Evolutionary conservation across 2,797 vertebrate genomes (phyloP), one percentile per base, ranked within the genome.

Genomic region (Oceanodroma leucorhoa): DNA sequence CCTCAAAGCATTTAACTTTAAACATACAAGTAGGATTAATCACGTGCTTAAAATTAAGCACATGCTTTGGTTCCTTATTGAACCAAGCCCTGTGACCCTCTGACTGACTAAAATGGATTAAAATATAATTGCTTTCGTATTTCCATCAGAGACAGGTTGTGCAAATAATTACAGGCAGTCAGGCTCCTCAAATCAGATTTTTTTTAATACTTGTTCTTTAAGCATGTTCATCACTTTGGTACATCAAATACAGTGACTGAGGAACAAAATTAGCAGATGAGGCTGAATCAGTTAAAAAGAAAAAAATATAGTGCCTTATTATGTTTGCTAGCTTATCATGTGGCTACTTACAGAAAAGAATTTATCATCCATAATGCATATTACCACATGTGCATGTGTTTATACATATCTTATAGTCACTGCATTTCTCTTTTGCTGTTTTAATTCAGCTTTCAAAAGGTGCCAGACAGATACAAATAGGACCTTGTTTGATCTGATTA

Each of bases 401-500:
- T 83, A 86, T 69, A 67, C 3, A 2, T 54, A 87, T 54, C 27
- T 83, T 80, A 67, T 3, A 93, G 61, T 43, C 57, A 48, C 27
- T 85, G 38, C 21, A 76, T 51, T 83, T 91, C 61, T 77, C 41
- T 87, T 86, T 12, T 34, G 20, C 30, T 82, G 23, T 55, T 93
- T 88, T 80, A 78, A 90, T 91, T 90, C 76, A 9, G 11, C 82
- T 91, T 95, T 85, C 69, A 67, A 88, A 90, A 89, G 0, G 0
- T 46, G 48, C 45, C 83, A 94, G 83, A 83, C 58, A 95, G 71
- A 97, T 87, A 96, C 58, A 97, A 95, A 95, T 30, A 84, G 50
- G 32, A 79, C 78, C 34, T 89, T 94, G 81, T 93, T 95, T 90
- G 84, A 94, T 96, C 92, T 95, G 87, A 96, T 96, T 89, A 94